phyloP scores from a whole-genome alignment of 2,113 vertebrate species.

The Myodes glareolus region DNA sequence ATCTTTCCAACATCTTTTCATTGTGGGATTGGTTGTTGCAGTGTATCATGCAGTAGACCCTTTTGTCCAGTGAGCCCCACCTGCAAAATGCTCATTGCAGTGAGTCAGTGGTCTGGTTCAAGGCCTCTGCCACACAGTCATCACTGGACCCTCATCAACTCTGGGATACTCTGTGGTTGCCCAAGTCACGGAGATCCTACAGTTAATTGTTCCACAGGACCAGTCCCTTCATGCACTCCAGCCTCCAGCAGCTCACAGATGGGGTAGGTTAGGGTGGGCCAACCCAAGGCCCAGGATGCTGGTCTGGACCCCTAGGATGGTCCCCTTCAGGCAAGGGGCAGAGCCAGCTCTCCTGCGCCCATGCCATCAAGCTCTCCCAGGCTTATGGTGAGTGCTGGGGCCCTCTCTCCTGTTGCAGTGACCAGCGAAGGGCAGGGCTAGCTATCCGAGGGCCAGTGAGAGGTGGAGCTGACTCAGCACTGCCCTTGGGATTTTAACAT shows the following conservation, averaged over 20 bases:
- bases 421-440: neutral
- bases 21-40: neutral
- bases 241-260: neutral
- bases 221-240: neutral
- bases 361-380: no score
- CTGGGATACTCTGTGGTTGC: neutral
- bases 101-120: neutral
- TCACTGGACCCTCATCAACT: neutral
- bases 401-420: no score
- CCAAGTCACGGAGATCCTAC: neutral
- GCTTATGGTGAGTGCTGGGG: no score
- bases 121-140: neutral
- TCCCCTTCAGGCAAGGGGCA: neutral
- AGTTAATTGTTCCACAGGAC: neutral
- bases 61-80: neutral
- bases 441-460: neutral
- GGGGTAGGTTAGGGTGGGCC: neutral
- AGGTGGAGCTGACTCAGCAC: neutral
- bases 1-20: neutral
- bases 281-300: neutral
- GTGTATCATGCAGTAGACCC: neutral
- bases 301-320: neutral
- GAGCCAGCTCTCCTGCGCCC: no score
- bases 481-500: neutral
- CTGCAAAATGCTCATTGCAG: neutral